Evolutionary conservation across 2,113 vertebrate genomes (phyloP).

Genomic region (Sylvicapra grimmia): DNA sequence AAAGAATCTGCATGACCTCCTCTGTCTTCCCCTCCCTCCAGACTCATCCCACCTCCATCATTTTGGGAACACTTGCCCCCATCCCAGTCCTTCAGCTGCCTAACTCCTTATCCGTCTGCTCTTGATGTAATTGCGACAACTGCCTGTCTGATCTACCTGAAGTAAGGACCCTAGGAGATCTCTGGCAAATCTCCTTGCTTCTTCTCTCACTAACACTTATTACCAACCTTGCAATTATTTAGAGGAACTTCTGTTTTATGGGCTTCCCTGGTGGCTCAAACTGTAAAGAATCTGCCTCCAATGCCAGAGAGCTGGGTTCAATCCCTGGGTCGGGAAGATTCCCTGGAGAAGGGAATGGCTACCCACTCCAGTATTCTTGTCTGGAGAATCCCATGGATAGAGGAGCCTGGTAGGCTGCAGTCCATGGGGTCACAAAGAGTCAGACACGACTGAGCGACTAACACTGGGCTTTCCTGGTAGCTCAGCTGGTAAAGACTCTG

Average conservation of each 20-base stretch:
- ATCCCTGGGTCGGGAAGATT: not conserved
- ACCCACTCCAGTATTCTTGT: not conserved
- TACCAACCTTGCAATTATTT: not conserved
- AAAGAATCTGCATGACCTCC: fast-evolving
- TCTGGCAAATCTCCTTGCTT: not conserved
- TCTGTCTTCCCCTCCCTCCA: not conserved
- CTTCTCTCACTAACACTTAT: not conserved
- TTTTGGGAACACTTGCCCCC: fast-evolving
- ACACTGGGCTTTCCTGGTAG: not conserved
- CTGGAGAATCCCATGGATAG: not conserved
- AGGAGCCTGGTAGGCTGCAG: not conserved
- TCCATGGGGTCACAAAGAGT: not conserved
- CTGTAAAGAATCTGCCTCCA: not conserved
- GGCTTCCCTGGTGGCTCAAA: not conserved
- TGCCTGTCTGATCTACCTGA: not conserved
- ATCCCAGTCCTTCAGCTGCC: not conserved
- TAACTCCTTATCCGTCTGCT: not conserved
- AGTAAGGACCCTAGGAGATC: not conserved
- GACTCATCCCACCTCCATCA: fast-evolving
- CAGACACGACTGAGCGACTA: fast-evolving
- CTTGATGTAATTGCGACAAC: not conserved
- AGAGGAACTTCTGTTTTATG: not conserved
- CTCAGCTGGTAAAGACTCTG: not conserved
- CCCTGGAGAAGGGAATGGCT: not conserved
- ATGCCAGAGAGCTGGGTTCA: not conserved